phyloP scores from a whole-genome alignment of 2,113 vertebrate species.

The human region DNA sequence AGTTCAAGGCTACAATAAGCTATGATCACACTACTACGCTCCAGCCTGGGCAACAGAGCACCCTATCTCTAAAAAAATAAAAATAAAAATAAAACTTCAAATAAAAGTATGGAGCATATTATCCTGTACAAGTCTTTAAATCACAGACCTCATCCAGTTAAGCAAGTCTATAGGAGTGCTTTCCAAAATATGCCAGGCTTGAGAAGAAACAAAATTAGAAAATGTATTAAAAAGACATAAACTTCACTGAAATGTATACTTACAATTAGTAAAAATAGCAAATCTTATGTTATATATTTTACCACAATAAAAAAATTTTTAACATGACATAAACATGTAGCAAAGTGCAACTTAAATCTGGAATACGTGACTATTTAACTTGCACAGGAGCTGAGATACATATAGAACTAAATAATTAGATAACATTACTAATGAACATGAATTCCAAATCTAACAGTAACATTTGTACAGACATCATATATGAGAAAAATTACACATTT shows the following conservation, averaged over 20 bases:
- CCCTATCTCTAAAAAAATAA: no score
- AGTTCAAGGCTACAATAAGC: no score
- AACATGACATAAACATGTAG: background rate
- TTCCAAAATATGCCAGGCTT: slow-evolving; percentile 22
- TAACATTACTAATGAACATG: background rate
- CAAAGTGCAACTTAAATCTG: slow-evolving; percentile 36
- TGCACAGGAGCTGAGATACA: background rate
- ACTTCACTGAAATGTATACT: background rate
- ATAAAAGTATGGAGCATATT: background rate
- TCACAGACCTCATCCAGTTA: background rate
- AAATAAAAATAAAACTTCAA: background rate
- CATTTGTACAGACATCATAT: slow-evolving; percentile 13
- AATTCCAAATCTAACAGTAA: background rate
- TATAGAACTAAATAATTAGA: background rate
- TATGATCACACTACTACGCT: no score
- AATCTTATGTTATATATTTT: background rate
- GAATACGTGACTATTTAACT: slow-evolving; percentile 5
- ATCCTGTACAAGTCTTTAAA: slow-evolving; percentile 7
- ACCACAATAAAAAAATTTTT: background rate
- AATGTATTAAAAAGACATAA: slow-evolving; percentile 20
- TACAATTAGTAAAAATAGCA: background rate
- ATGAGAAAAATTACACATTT: background rate
- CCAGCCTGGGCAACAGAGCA: no score
- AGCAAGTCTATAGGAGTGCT: background rate
- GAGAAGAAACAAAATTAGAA: slow-evolving; percentile 35